Conservation (phyloP, 2,113 vertebrate genomes). For the Ancistrus triradiatus region DNA sequence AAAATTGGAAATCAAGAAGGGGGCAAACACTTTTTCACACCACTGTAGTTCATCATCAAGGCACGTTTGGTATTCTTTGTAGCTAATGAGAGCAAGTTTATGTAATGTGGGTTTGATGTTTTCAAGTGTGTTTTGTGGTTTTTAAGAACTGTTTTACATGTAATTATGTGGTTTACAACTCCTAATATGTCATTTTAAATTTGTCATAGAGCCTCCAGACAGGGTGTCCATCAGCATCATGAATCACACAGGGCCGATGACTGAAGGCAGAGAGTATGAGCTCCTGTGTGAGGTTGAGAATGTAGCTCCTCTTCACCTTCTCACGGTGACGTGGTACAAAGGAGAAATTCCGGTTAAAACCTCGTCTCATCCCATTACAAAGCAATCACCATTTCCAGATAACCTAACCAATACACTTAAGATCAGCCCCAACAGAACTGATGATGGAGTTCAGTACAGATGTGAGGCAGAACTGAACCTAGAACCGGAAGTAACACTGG, state of each 20-base stretch:
- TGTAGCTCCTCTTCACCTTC: constrained; percentile 48
- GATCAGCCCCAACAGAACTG: constrained; percentile 3
- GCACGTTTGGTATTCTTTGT: no score
- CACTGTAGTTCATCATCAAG: no score
- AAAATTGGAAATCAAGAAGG: no score
- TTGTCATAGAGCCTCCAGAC: constrained; percentile 57
- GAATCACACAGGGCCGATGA: constrained; percentile 7
- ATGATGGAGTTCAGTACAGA: constrained; percentile 49
- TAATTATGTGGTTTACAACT: background rate
- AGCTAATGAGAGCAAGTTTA: no score
- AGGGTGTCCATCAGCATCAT: constrained; percentile 41
- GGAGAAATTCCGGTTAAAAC: background rate
- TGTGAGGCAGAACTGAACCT: constrained; percentile 55
- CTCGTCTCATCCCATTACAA: background rate
- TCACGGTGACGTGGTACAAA: constrained; percentile 56
- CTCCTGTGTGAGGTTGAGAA: constrained; percentile 62
- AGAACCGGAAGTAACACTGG: constrained; percentile 4
- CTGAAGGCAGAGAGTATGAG: constrained; percentile 39
- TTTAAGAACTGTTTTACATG: no score
- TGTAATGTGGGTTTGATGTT: no score
- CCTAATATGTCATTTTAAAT: background rate
- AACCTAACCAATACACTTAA: constrained; percentile 5
- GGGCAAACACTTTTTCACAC: no score
- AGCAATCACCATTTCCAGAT: no score
- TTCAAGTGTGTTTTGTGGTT: no score